These are phyloP conservation scores for Ficedula albicollis DNA, from an alignment of 2,797 vertebrate genomes.

Conservation along the genomic window DNA sequence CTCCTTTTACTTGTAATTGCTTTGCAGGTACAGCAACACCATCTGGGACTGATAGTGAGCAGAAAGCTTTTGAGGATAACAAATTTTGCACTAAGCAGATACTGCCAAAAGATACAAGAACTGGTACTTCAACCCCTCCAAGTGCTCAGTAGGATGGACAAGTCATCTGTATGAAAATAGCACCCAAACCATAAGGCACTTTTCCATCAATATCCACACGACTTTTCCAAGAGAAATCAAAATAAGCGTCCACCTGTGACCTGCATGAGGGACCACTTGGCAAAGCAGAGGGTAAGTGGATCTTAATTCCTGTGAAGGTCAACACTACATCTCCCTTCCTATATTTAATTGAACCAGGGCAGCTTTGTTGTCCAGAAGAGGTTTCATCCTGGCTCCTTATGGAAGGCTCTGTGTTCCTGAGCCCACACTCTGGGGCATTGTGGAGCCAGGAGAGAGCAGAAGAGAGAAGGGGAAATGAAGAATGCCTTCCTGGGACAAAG, in stretches of 20 bases:
- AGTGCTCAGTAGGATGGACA: background rate
- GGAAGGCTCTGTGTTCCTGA: background rate
- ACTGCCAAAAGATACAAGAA: background rate
- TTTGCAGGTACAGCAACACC: background rate
- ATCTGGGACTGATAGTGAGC: background rate
- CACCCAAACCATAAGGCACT: background rate
- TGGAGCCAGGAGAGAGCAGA: background rate
- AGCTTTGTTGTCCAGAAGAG: background rate
- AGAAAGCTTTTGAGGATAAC: background rate
- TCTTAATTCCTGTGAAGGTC: background rate
- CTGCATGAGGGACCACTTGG: background rate
- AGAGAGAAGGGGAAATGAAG: background rate
- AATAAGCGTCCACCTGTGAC: background rate
- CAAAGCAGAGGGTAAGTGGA: background rate
- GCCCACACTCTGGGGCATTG: accelerated
- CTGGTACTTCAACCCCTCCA: background rate
- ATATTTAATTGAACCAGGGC: background rate
- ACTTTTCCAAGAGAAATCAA: background rate
- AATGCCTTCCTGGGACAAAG: background rate
- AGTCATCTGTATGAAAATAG: background rate
- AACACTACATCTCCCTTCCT: background rate
- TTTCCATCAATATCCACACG: background rate
- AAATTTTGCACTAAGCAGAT: background rate
- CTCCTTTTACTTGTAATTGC: background rate
- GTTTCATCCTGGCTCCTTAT: accelerated